Conservation (phyloP, 2,888 invertebrate species). For the Empis stercorea region DNA sequence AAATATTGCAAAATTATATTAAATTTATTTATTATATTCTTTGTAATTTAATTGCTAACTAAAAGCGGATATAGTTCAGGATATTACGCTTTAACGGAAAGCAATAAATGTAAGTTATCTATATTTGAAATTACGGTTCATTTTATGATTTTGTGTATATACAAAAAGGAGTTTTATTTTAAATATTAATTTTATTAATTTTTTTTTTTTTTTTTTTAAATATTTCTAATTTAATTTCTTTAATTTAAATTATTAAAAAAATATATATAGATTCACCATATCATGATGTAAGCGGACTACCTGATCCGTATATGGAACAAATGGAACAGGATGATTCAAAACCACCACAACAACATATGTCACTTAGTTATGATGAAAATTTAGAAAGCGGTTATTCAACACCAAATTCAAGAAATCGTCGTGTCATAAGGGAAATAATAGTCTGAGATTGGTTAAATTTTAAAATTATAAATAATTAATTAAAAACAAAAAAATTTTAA, state of each 20-base stretch:
- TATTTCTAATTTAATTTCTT: no score
- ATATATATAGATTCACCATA: conserved; percentile 84
- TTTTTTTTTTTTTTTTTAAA: no score
- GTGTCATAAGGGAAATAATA: conserved; percentile 90
- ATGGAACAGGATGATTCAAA: conserved; percentile 58
- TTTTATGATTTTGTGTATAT: no score
- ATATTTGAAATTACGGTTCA: conserved; percentile 2
- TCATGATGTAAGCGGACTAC: conserved; percentile 85
- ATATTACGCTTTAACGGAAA: conserved; percentile 37
- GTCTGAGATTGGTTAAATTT: conserved; percentile 44
- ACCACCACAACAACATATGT: conserved; percentile 67
- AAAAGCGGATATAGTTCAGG: conserved; percentile 36
- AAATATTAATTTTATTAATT: no score
- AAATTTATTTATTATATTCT: conserved; percentile 5
- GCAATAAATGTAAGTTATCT: conserved; percentile 34
- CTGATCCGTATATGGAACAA: conserved; percentile 74
- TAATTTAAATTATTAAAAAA: conserved; percentile 14
- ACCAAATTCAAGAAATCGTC: conserved; percentile 80
- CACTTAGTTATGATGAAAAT: conserved; percentile 84
- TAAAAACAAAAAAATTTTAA: neutral
- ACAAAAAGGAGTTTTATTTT: no score
- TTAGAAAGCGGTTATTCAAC: conserved; percentile 89
- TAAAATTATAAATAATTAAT: neutral
- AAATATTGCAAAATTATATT: neutral
- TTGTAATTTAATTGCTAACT: conserved; percentile 13